These are phyloP conservation scores for Coryphaenoides rupestris DNA, from an alignment of 2,113 vertebrate species.

Conservation along the genomic window DNA sequence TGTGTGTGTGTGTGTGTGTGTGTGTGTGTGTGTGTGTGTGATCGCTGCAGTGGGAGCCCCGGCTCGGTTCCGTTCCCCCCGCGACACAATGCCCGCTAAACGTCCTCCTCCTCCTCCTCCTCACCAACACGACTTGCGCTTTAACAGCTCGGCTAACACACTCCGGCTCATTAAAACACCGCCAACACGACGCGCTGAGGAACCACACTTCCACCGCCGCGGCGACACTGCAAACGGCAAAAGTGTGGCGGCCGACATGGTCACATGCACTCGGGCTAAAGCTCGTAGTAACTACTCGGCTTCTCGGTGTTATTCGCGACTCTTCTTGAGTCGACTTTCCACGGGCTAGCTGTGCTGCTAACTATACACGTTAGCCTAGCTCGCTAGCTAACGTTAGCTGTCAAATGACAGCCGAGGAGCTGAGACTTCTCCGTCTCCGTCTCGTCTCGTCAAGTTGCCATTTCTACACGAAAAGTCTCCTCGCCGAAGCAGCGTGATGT, in stretches of 20 bases:
- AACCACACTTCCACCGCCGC: neutral
- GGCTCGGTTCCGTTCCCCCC: slow-evolving; percentile 31
- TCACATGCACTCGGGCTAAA: neutral
- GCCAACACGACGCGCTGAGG: slow-evolving; percentile 25
- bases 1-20: slow-evolving; percentile 15
- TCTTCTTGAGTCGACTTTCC: slow-evolving; percentile 52
- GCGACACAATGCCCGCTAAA: slow-evolving; percentile 65
- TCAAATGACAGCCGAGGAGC: slow-evolving; percentile 46
- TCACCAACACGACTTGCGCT: slow-evolving; percentile 41
- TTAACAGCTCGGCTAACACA: slow-evolving; percentile 32
- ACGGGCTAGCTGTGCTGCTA: slow-evolving; percentile 43
- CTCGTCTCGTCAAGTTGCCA: slow-evolving; percentile 19
- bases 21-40: slow-evolving; percentile 14
- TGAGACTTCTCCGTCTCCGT: slow-evolving; percentile 5
- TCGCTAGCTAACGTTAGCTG: slow-evolving; percentile 51
- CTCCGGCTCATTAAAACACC: slow-evolving; percentile 49
- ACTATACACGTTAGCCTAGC: slow-evolving; percentile 54
- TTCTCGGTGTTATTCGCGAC: slow-evolving; percentile 27
- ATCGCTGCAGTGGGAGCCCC: neutral
- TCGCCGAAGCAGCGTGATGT: neutral
- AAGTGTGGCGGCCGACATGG: neutral
- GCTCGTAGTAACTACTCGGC: neutral
- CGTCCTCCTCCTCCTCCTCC: slow-evolving; percentile 50
- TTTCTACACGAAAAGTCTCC: neutral
- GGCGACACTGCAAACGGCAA: neutral